Conservation (phyloP, 2,888 invertebrate genomes). For the Nineta flava region DNA sequence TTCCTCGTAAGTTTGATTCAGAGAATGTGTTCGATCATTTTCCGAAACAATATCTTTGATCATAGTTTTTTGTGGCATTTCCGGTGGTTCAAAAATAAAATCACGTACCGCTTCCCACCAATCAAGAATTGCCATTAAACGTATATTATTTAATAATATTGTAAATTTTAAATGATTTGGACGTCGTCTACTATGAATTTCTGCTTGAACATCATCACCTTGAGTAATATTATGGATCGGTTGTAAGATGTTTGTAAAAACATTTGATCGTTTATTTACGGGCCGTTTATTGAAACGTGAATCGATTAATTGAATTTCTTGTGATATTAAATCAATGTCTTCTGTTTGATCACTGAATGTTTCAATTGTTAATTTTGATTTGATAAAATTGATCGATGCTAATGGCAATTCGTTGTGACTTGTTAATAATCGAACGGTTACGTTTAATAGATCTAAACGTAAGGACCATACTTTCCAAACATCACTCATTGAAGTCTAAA, state of each 20-base stretch:
- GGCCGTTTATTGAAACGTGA: constrained; percentile 50
- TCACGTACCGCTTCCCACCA: constrained; percentile 79
- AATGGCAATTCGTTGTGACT: constrained; percentile 41
- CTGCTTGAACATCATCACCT: constrained; percentile 46
- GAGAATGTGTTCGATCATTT: background rate
- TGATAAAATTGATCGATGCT: constrained; percentile 82
- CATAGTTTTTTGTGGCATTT: constrained; percentile 22
- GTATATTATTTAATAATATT: constrained; percentile 84
- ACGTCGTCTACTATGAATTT: constrained; percentile 53
- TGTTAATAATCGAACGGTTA: constrained; percentile 56
- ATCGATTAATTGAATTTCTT: constrained; percentile 71
- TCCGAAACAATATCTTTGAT: background rate
- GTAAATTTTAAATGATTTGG: constrained; percentile 62
- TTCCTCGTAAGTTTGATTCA: constrained; percentile 18
- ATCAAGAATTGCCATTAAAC: constrained; percentile 82
- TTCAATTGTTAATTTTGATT: constrained; percentile 72
- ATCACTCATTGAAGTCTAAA: constrained; percentile 24
- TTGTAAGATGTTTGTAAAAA: constrained; percentile 77
- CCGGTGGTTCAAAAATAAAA: constrained; percentile 45
- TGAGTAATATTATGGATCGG: constrained; percentile 42
- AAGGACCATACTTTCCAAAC: constrained; percentile 69
- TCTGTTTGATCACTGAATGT: constrained; percentile 76
- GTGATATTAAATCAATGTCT: constrained; percentile 84
- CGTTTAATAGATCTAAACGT: constrained; percentile 71
- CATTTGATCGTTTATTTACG: constrained; percentile 59